Base-by-base conservation (phyloP, 2,797 vertebrate species). In the Crocodylus rhombifer region DNA sequence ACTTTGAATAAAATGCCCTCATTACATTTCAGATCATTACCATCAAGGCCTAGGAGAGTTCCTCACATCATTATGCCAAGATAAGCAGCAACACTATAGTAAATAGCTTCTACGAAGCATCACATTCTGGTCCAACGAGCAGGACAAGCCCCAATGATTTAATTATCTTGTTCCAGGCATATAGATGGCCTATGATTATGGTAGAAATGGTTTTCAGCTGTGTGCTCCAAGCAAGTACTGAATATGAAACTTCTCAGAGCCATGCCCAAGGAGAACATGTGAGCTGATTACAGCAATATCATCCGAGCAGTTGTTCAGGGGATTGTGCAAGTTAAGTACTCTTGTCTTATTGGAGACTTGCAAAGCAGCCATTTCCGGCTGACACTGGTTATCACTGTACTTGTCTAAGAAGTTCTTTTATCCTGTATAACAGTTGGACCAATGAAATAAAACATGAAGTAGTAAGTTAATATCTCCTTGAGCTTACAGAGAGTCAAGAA, bases 141-240 rank as follows among this genome's bases (percentile, higher is more conserved):
- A 92, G 85, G 93, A 85, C 67, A 81, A 12, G 0, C 73, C 88
- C 84, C 77, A 91, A 93, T 36, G 89, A 78, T 90, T 28, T 96
- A 82, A 96, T 95, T 93, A 96, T 95, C 82, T 91, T 95, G 92
- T 95, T 90, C 79, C 77, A 88, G 90, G 86, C 4, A 0, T 20
- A 0, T 0, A 87, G 87, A 90, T 92, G 96, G 91, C 93, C 90
- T 94, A 21, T 94, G 93, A 94, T 96, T 94, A 94, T 89, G 84
- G 83, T 89, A 75, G 88, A 88, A 28, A 63, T 75, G 56, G 81
- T 60, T 94, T 92, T 2, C 42, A 89, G 92, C 77, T 82, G 80
- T 76, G 77, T 0, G 0, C 62, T 91, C 33, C 89, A 80, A 61
- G 42, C 0, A 0, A 0, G 0, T 88, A 30, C 36, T 82, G 63